A percentile compares a stretch with the other conserved stretches of the same genome.
These are phyloP conservation scores for Cyphomyrus plagiostoma DNA, from an alignment of 2,113 vertebrate species.

Conservation along the genomic window DNA sequence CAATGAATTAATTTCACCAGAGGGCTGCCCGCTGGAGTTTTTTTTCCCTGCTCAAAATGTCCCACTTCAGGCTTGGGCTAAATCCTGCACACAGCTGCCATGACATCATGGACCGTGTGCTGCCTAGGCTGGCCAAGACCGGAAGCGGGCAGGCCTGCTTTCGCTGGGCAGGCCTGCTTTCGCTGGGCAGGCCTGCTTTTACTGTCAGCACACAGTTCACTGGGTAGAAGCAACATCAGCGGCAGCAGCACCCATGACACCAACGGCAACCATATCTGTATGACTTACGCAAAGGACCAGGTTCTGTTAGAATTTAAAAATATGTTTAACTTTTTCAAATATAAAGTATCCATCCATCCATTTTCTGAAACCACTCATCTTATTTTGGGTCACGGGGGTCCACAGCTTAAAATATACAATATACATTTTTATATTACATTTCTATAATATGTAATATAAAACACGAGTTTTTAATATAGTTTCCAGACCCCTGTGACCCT, in stretches of 20 bases:
- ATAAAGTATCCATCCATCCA: background rate
- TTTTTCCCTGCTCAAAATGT: slow-evolving; percentile 4
- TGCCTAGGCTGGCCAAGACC: background rate
- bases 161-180: background rate
- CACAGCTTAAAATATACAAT: background rate
- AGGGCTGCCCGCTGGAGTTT: slow-evolving; percentile 8
- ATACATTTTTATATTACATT: background rate
- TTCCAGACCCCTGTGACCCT: background rate
- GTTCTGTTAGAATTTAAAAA: background rate
- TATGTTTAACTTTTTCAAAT: background rate
- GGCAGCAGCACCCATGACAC: background rate
- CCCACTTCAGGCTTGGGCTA: background rate
- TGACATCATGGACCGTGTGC: background rate
- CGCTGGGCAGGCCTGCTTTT: background rate
- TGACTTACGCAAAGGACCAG: background rate
- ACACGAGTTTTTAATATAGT: background rate
- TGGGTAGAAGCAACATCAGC: background rate
- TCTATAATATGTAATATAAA: background rate
- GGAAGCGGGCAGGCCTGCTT: background rate
- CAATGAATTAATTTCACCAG: background rate
- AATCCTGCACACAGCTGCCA: background rate
- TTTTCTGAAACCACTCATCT: background rate
- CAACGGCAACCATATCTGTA: background rate
- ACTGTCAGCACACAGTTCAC: background rate
- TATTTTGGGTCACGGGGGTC: background rate